Evolutionary conservation across 1,140 invertebrate genomes (phyloP), one percentile per base, ranked within the genome.

Genomic region (Eufriesea mexicana): DNA sequence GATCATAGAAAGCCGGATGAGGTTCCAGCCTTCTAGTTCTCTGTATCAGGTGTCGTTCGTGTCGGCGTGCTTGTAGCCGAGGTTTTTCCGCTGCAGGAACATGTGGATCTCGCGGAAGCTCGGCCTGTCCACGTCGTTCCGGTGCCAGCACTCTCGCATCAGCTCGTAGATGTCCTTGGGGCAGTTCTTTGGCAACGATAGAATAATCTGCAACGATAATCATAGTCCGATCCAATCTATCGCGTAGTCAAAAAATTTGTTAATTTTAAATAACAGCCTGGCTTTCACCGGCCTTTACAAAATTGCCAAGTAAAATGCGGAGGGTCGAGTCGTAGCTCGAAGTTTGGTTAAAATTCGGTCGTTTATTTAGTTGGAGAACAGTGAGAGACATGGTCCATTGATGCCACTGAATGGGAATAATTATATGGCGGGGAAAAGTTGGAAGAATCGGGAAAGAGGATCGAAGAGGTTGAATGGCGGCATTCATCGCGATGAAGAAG

Each of bases 131-230:
- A 95, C 93, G 70, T 97, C 97, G 89, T 98, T 97, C 45, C 97
- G 95, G 90, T 98, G 97, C 98, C 98, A 99, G 92, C 98, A 99
- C 91, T 98, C 98, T 83, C 97, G 95, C 97, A 99, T 99, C 84
- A 99, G 94, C 93, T 98, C 98, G 94, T 98, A 99, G 81, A 99
- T 97, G 93, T 98, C 98, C 83, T 97, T 96, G 18, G 97, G 97
- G 93, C 98, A 98, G 86, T 97, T 97, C 87, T 97, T 96, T 45
- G 98, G 98, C 79, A 97, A 95, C 5, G 96, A 96, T 23, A 98
- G 95, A 71, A 96, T 95, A 83, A 96, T 95, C 96, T 97, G 95
- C 51, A 94, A 94, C 35, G 35, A 35, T 35, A 35, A 35, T 4
- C 35, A 35, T 4, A 35, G 35, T 35, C 35, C 35, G 35, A 35